phyloP scores from a whole-genome alignment of 2,113 vertebrate genomes.

The Aptenodytes patagonicus region DNA sequence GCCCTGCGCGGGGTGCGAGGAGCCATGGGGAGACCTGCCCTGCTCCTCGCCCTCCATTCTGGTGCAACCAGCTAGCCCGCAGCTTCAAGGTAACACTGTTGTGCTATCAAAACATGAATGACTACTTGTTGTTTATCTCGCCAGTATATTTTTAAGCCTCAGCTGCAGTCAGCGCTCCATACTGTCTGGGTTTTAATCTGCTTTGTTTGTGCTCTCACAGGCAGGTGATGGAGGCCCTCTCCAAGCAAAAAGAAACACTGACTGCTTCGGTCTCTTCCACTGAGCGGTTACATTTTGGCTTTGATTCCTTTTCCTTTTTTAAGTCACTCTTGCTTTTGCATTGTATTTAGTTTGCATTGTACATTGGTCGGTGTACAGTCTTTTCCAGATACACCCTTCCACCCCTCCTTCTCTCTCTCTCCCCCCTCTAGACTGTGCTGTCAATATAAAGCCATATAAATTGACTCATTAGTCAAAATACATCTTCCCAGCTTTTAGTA shows the following conservation, averaged over 20 bases:
- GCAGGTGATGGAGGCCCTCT: neutral
- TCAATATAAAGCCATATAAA: neutral
- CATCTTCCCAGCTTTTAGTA: neutral
- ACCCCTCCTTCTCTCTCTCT: neutral
- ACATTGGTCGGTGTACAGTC: neutral
- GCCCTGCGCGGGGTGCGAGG: rapidly evolving
- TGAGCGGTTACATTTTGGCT: neutral
- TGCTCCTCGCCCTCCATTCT: rapidly evolving
- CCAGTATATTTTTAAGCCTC: neutral
- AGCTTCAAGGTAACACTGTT: neutral
- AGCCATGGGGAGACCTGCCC: rapidly evolving
- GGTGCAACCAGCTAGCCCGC: neutral
- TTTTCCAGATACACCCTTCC: neutral
- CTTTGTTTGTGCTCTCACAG: neutral
- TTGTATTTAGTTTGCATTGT: neutral
- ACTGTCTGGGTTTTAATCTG: neutral
- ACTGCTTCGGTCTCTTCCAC: neutral
- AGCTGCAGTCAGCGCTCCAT: neutral
- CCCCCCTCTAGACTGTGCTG: neutral
- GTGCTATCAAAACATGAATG: neutral
- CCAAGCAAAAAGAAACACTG: neutral
- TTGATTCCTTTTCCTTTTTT: neutral
- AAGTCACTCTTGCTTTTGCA: neutral
- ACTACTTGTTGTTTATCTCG: neutral
- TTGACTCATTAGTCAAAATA: neutral